Evolutionary conservation across 2,888 invertebrate genomes (phyloP).

Genomic region (Bombylius major): DNA sequence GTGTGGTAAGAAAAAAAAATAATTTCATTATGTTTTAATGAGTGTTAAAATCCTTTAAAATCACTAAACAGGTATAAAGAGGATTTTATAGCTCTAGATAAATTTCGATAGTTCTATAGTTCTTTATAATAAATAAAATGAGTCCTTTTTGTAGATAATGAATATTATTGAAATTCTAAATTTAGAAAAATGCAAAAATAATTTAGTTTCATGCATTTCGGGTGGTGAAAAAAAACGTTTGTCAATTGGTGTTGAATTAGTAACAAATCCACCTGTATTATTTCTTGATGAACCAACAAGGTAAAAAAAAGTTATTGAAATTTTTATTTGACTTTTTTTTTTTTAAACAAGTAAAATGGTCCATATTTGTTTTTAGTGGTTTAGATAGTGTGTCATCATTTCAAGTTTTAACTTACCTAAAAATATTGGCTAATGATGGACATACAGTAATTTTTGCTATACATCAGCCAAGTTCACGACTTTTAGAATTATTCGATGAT

Average conservation of each 20-base stretch:
- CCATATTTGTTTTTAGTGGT: conserved; percentile 41
- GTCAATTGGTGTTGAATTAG: conserved; percentile 77
- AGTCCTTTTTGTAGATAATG: conserved; percentile 21
- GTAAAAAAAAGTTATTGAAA: conserved; percentile 34
- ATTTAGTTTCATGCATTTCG: conserved; percentile 57
- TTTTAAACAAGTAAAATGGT: too few species aligned
- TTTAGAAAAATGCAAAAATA: conserved; percentile 49
- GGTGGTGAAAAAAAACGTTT: conserved; percentile 84
- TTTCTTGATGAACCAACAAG: conserved; percentile 91
- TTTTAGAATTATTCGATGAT: conserved; percentile 79
- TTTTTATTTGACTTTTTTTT: too few species aligned
- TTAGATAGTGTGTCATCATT: conserved; percentile 68
- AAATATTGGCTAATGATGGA: conserved; percentile 65
- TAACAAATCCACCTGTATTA: conserved; percentile 85
- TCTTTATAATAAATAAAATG: too few species aligned
- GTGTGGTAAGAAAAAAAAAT: conserved; percentile 44
- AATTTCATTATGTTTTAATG: background rate
- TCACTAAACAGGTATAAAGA: background rate
- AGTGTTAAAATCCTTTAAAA: background rate
- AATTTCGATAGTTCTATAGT: too few species aligned
- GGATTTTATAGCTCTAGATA: too few species aligned
- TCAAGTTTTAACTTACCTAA: conserved; percentile 65
- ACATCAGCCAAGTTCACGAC: conserved; percentile 78
- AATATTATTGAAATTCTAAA: conserved; percentile 63
- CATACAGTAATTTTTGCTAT: conserved; percentile 77